Evolutionary conservation across 2,113 vertebrate species (phyloP), one percentile per base, ranked within the genome.

Genomic region (Alethe diademata): DNA sequence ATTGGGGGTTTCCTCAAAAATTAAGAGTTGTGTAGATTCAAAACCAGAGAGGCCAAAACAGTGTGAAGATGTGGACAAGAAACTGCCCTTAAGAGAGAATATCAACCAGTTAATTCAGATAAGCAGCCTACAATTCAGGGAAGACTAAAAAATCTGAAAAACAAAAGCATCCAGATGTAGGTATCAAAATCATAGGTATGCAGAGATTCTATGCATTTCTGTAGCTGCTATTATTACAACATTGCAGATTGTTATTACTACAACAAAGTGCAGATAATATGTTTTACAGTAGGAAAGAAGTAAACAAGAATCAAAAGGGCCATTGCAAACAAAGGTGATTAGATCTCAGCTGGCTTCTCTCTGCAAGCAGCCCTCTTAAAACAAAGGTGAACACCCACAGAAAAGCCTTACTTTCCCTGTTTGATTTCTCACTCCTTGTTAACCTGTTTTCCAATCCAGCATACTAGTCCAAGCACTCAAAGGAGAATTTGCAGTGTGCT

Each of bases 401-500:
- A 6, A 62, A 69, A 14, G 26, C 26, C 22, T 71, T 53, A 25
- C 20, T 73, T 57, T n/a, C 72, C 56, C 56, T 81, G 75, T 82
- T 47, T 81, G 80, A 88, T 91, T 47, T 35, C 58, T 8, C 42
- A 83, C 53, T 82, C 60, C 86, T 92, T 90, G 91, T 91, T 94
- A 71, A 95, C 40, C 61, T 85, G 61, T 78, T 88, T 95, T 86
- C 66, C 69, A 83, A 60, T 53, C 78, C 76, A 69, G 60, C 51
- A 17, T 33, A 71, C 86, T 92, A 92, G 95, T 95, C 84, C 86
- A 91, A 90, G 74, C 95, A 66, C 89, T 95, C 70, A 51, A 92
- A 96, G 86, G 72, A 75, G 67, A 42, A 18, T 67, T 88, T 97
- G 96, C 96, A 97, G 94, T 47, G 20, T 61, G 91, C 76, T 90